Conservation (phyloP, 1,140 invertebrate species). For the Diprion similis region DNA sequence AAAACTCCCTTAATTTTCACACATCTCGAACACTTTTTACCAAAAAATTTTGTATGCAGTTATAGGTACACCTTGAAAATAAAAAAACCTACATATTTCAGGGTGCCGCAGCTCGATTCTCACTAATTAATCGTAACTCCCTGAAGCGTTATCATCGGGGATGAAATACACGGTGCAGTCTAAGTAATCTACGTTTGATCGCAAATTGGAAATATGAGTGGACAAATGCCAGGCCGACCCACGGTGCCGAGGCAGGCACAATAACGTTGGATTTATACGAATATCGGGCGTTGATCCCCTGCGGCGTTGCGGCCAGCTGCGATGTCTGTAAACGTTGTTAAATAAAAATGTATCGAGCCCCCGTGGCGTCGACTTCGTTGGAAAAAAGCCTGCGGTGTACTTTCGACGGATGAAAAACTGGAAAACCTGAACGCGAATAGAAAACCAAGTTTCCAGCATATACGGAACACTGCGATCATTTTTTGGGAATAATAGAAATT, state of each 20-base stretch:
- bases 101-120: background rate
- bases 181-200: constrained; percentile 4
- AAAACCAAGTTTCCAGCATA: too few species aligned
- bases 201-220: constrained; percentile 1
- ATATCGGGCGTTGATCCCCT: background rate
- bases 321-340: background rate
- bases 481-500: too few species aligned
- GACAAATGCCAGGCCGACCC: background rate
- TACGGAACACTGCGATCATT: too few species aligned
- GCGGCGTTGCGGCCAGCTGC: background rate
- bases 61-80: too few species aligned
- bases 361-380: background rate
- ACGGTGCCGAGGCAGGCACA: background rate
- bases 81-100: background rate
- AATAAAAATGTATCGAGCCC: background rate
- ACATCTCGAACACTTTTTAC: too few species aligned
- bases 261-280: background rate
- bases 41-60: too few species aligned
- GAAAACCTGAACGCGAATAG: too few species aligned
- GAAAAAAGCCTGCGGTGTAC: too few species aligned
- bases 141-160: background rate
- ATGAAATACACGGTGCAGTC: background rate
- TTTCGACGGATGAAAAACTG: too few species aligned
- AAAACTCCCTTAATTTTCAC: too few species aligned
- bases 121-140: background rate